phyloP scores from a whole-genome alignment of 2,113 vertebrate genomes.

The Pseudolaguvia tuberculata region DNA sequence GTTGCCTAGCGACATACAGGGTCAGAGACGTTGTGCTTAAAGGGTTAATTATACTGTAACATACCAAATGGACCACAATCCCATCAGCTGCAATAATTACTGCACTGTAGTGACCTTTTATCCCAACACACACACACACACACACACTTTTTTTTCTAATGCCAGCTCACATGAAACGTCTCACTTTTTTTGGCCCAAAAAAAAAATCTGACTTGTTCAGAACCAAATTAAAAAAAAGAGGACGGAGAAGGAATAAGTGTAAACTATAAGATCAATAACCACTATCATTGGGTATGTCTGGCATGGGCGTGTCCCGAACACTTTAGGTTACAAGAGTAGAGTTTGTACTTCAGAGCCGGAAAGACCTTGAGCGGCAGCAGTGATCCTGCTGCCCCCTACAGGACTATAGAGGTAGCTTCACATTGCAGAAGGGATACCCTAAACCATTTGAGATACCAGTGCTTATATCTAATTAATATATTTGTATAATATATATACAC shows the following conservation, averaged over 20 bases:
- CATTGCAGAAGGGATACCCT: slow-evolving; percentile 55
- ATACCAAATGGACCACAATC: neutral
- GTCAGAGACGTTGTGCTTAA: neutral
- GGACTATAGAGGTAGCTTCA: slow-evolving; percentile 61
- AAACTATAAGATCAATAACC: neutral
- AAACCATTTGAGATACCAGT: slow-evolving; percentile 43
- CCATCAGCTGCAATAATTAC: neutral
- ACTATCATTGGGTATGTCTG: neutral
- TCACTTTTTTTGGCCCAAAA: too few species aligned
- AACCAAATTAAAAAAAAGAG: neutral
- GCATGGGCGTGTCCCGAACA: neutral
- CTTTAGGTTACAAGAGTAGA: slow-evolving; percentile 6
- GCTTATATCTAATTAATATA: slow-evolving; percentile 45
- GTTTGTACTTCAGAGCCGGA: slow-evolving; percentile 26
- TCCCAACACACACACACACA: neutral
- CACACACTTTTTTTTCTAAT: neutral
- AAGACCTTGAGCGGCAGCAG: slow-evolving; percentile 20
- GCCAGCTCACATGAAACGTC: neutral
- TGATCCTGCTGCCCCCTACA: slow-evolving; percentile 43
- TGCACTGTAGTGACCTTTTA: neutral
- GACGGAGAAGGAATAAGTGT: neutral
- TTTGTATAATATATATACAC: too few species aligned
- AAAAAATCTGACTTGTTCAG: neutral
- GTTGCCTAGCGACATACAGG: neutral
- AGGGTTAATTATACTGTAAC: neutral